Percentiles rank a stretch among this genome's conserved stretches.
Conservation (phyloP, 64 coral and sea anemone genomes). For the Stylophora pistillata region DNA sequence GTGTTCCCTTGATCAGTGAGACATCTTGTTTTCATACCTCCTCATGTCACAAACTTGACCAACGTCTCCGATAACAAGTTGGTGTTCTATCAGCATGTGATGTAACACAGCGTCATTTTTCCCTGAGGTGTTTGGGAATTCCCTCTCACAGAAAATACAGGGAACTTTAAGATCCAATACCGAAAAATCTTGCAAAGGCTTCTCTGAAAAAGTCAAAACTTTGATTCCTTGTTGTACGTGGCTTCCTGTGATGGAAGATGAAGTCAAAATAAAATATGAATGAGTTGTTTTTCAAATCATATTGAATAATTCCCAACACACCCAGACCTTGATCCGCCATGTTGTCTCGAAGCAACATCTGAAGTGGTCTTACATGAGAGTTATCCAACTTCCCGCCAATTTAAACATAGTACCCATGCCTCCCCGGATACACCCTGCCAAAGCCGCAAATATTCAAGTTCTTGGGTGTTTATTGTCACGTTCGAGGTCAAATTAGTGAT, state of each 20-base stretch:
- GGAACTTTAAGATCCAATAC: conserved; percentile 29
- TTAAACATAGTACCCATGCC: neutral
- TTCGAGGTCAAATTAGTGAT: neutral
- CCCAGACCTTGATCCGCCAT: conserved; percentile 2
- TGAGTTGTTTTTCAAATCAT: neutral
- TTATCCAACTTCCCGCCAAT: neutral
- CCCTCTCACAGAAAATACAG: conserved; percentile 93
- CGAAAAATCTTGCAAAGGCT: neutral
- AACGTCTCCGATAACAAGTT: conserved; percentile 90
- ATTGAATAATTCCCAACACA: neutral
- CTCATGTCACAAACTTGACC: conserved; percentile 83
- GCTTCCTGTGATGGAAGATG: neutral
- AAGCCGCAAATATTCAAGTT: conserved; percentile 44
- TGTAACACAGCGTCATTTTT: conserved; percentile 91
- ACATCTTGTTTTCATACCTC: conserved; percentile 44
- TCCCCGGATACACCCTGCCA: too few species aligned
- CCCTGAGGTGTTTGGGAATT: conserved; percentile 73
- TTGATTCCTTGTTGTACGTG: neutral
- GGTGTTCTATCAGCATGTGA: conserved; percentile 88
- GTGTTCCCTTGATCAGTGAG: neutral
- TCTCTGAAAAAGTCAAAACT: conserved; percentile 28
- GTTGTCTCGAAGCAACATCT: neutral
- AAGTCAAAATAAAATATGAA: neutral
- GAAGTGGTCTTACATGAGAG: neutral
- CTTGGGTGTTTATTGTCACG: neutral